Conservation (phyloP, 2,113 vertebrate species). For the Bufo bufo region DNA sequence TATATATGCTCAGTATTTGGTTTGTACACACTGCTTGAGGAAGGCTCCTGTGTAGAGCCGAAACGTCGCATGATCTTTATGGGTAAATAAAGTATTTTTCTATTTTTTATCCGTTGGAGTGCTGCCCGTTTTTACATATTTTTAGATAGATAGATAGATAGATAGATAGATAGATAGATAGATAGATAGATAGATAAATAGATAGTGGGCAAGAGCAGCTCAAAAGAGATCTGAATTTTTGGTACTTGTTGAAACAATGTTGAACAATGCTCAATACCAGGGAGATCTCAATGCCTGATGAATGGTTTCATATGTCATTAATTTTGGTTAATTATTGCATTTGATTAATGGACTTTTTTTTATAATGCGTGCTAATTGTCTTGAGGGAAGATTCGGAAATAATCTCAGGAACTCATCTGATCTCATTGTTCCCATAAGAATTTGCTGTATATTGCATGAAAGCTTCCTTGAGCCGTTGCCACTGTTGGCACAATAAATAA, state of each 20-base stretch:
- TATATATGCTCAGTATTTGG: too few species aligned
- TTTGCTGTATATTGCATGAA: background rate
- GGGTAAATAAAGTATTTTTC: too few species aligned
- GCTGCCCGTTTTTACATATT: too few species aligned
- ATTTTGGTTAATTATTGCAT: conserved; percentile 8
- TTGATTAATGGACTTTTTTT: conserved; percentile 8
- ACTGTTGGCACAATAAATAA: conserved; percentile 3
- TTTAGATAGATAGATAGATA: too few species aligned
- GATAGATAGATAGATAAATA: background rate
- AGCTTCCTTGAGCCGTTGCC: conserved; percentile 16
- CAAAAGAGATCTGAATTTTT: background rate
- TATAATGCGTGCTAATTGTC: background rate
- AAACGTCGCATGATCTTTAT: too few species aligned
- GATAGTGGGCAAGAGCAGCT: background rate
- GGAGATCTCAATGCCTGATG: background rate
- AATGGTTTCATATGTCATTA: background rate
- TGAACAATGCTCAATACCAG: background rate
- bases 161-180: background rate
- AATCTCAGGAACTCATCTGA: background rate
- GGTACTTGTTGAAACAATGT: background rate
- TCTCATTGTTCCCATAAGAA: background rate
- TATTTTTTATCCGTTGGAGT: too few species aligned
- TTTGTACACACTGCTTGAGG: too few species aligned
- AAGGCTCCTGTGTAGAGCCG: too few species aligned
- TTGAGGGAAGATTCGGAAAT: background rate